Evolutionary conservation across 1,140 invertebrate species (phyloP), one percentile per base, ranked within the genome.

Genomic region (Drosophila grimshawi): DNA sequence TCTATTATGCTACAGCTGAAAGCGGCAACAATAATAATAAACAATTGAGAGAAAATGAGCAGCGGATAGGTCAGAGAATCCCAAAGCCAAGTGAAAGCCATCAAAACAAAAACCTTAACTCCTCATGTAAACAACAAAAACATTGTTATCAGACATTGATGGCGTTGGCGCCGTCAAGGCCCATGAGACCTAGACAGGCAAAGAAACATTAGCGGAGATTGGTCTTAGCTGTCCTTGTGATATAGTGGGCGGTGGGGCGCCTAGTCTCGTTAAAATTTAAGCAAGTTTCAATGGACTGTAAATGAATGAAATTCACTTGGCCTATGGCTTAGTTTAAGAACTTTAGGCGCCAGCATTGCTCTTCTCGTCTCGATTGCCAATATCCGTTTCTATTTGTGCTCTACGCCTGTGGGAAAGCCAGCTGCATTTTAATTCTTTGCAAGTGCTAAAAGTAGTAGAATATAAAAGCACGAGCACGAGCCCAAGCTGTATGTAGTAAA

Each of bases 271-370:
- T 82, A 76, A 82, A 83, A 83, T 83, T 85, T 77, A 85, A 85
- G 81, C 72, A 77, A 83, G 77, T 76, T 82, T 85, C 81, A 83
- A 77, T 80, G 77, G 81, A 85, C 81, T 85, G 72, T 70, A 75
- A 75, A 75, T 70, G 67, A 75, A 77, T 70, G 52, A 71, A 76
- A 82, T 75, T 81, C 56, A 53, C 64, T 67, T 66, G 51, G 65
- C 41, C 60, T 53, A 66, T 37, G 65, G 53, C 56, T 55, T 67
- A 73, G 70, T 55, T 49, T 68, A 55, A 60, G 70, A 33, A 73
- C 64, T 68, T 43, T 29, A 60, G 65, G 55, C 65, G 55, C 56
- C 66, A 39, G 30, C 66, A 61, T 27, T 62, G 27, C 53, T 52
- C 10, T 30, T 74, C 51, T 51, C 62, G 27, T 10, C 37, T 33